Conservation (phyloP, 2,888 invertebrate genomes). For the Silvanus unidentatus region DNA sequence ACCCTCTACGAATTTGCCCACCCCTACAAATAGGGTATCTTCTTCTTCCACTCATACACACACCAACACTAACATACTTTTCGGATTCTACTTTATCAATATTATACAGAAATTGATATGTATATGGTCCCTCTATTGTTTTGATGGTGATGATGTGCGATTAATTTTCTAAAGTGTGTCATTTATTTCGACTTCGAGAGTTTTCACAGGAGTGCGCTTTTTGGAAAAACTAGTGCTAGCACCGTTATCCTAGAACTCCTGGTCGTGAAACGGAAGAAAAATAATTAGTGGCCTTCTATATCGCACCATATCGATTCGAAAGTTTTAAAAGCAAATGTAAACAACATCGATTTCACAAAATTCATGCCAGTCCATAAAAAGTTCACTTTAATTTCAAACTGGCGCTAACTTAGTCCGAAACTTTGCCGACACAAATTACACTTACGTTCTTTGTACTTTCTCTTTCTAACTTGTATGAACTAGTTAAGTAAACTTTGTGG, state of each 20-base stretch:
- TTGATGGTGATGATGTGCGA: too few species aligned
- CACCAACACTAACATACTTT: not conserved
- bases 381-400: slow-evolving; percentile 45
- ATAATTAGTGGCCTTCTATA: too few species aligned
- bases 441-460: slow-evolving; percentile 47
- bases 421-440: slow-evolving; percentile 47
- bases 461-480: slow-evolving; percentile 45
- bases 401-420: slow-evolving; percentile 44
- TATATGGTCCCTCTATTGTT: too few species aligned
- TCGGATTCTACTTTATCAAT: slow-evolving; percentile 1
- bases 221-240: too few species aligned
- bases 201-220: too few species aligned
- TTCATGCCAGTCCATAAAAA: slow-evolving; percentile 46
- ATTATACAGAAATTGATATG: not conserved
- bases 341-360: slow-evolving; percentile 46
- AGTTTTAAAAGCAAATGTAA: slow-evolving; percentile 36
- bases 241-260: too few species aligned
- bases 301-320: slow-evolving; percentile 29
- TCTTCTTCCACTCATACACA: slow-evolving; percentile 1
- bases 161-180: too few species aligned
- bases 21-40: slow-evolving; percentile 23
- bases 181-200: too few species aligned
- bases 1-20: slow-evolving; percentile 24
- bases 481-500: slow-evolving; percentile 42
- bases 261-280: too few species aligned